Conservation (phyloP, 1,140 invertebrate species). For the Neodiprion lecontei region DNA sequence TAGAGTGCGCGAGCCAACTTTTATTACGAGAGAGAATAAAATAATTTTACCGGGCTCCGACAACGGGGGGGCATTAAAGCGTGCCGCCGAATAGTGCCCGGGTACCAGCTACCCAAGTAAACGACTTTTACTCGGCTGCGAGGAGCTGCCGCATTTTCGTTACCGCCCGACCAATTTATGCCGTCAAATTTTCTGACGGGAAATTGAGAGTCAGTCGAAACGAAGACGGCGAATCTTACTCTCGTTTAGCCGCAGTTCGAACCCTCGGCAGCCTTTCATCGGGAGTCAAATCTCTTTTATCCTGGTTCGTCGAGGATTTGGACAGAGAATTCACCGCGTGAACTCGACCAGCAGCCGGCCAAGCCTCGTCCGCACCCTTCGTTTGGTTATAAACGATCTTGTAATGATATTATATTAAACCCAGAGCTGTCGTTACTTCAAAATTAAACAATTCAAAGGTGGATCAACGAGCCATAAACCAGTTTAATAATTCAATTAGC, state of each 20-base stretch:
- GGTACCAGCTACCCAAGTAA: no score
- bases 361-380: background rate
- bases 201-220: no score
- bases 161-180: no score
- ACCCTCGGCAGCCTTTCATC: no score
- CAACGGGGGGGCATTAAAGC: conserved; percentile 1
- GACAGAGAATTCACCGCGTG: background rate
- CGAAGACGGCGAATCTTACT: no score
- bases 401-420: conserved; percentile 13
- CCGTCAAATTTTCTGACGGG: no score
- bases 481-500: conserved; percentile 16
- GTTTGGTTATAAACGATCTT: conserved; percentile 3
- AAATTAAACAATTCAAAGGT: conserved; percentile 18
- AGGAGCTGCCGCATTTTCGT: no score
- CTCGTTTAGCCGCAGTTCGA: no score
- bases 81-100: background rate
- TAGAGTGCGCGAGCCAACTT: conserved; percentile 4
- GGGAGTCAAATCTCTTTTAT: no score
- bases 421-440: background rate
- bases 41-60: conserved; percentile 3
- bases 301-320: background rate
- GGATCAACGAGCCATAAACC: conserved; percentile 17
- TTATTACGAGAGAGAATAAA: conserved; percentile 11
- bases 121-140: no score
- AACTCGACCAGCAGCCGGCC: background rate